Evolutionary conservation across 2,888 invertebrate genomes (phyloP).

Genomic region (Ctenicera cuprea): DNA sequence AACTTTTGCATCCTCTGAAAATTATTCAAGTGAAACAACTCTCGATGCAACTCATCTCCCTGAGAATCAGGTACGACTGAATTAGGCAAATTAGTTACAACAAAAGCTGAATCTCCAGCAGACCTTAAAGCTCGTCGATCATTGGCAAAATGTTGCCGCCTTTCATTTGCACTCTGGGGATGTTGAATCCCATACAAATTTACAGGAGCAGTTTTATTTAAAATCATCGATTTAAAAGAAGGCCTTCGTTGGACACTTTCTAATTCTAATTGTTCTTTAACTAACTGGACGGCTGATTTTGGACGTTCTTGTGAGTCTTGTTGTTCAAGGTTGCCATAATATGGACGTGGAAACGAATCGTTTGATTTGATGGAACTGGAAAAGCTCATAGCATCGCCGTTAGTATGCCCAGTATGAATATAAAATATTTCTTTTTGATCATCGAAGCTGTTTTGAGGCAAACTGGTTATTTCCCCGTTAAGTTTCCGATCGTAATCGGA

Average conservation of each 20-base stretch:
- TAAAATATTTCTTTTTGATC: constrained; percentile 35
- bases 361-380: constrained; percentile 55
- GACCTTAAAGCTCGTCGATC: constrained; percentile 64
- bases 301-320: constrained; percentile 60
- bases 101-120: constrained; percentile 64
- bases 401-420: constrained; percentile 24
- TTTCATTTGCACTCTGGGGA: constrained; percentile 57
- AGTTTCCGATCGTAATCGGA: constrained; percentile 67
- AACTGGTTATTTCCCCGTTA: constrained; percentile 54
- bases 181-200: constrained; percentile 59
- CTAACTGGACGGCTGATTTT: constrained; percentile 69
- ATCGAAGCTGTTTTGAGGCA: constrained; percentile 16
- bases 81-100: constrained; percentile 57
- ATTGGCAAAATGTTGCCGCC: constrained; percentile 35
- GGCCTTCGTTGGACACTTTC: constrained; percentile 52
- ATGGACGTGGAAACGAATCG: constrained; percentile 65
- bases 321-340: constrained; percentile 55
- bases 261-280: constrained; percentile 67
- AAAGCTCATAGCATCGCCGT: constrained; percentile 35
- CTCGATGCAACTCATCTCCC: constrained; percentile 59
- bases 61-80: constrained; percentile 55
- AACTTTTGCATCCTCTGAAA: constrained; percentile 44
- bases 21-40: constrained; percentile 58
- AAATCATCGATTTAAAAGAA: constrained; percentile 57
- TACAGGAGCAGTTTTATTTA: constrained; percentile 68